Evolutionary conservation across 2,888 invertebrate species (phyloP).

Genomic region (Trichogramma dendrolimi): DNA sequence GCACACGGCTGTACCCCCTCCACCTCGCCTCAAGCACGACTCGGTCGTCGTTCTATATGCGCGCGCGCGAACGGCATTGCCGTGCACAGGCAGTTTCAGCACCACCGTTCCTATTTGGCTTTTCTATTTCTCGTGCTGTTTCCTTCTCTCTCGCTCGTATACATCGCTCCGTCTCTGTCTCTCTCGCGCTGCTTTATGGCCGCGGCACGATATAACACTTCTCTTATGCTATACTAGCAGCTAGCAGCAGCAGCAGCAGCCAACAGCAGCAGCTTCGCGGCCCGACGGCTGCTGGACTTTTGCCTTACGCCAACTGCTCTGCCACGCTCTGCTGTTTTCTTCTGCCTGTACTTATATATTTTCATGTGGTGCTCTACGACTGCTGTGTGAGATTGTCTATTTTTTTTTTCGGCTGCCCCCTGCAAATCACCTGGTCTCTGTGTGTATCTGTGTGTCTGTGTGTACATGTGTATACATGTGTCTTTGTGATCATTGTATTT

Average conservation of each 20-base stretch:
- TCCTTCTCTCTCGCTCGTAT: neutral
- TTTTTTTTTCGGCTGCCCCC: too few relatives aligned
- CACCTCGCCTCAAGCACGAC: neutral
- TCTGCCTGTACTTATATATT: too few relatives aligned
- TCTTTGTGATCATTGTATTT: too few relatives aligned
- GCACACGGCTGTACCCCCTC: too few relatives aligned
- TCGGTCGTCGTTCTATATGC: neutral
- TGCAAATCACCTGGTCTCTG: too few relatives aligned
- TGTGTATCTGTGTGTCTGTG: too few relatives aligned
- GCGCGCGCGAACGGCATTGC: neutral
- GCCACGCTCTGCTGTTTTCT: too few relatives aligned
- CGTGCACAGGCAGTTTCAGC: neutral
- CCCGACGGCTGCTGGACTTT: neutral
- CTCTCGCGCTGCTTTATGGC: conserved; percentile 7
- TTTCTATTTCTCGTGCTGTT: neutral
- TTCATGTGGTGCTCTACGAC: too few relatives aligned
- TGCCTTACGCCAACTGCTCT: too few relatives aligned
- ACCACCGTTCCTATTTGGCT: neutral
- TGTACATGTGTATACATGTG: too few relatives aligned
- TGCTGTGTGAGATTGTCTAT: too few relatives aligned
- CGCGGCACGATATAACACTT: neutral
- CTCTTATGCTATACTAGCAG: neutral
- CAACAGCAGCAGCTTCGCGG: neutral
- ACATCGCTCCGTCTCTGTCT: neutral
- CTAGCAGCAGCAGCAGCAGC: neutral